Conservation (phyloP, 1,140 invertebrate species). For the Gonioctena quinquepunctata region DNA sequence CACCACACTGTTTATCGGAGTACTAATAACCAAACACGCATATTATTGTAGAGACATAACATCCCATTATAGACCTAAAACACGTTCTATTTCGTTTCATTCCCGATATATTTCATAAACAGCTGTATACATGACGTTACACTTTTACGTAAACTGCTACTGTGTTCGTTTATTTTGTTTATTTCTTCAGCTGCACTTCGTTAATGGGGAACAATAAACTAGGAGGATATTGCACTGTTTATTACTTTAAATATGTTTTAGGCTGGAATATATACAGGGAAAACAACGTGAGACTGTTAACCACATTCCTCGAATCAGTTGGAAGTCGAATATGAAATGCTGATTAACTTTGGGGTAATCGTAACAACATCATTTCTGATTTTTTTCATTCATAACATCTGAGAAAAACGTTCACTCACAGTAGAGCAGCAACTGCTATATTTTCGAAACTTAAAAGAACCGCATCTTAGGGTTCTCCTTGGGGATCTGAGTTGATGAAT, state of each 20-base stretch:
- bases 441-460: no score
- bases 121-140: slow-evolving; percentile 4
- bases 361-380: no score
- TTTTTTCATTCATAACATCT: no score
- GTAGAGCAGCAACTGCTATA: no score
- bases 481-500: no score
- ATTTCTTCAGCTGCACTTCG: slow-evolving; percentile 7
- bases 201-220: neutral
- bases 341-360: no score
- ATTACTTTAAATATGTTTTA: neutral
- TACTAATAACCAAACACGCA: neutral
- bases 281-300: no score
- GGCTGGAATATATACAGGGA: neutral
- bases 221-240: neutral
- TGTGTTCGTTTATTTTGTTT: neutral
- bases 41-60: neutral
- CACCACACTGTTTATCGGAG: neutral
- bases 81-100: neutral
- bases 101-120: neutral
- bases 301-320: no score
- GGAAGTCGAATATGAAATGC: no score
- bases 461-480: no score
- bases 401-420: no score
- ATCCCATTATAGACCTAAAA: neutral
- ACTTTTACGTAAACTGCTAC: neutral